Evolutionary conservation across 2,888 invertebrate species (phyloP), one percentile per base, ranked within the genome.

Genomic region (Dicranocentrus wangi): DNA sequence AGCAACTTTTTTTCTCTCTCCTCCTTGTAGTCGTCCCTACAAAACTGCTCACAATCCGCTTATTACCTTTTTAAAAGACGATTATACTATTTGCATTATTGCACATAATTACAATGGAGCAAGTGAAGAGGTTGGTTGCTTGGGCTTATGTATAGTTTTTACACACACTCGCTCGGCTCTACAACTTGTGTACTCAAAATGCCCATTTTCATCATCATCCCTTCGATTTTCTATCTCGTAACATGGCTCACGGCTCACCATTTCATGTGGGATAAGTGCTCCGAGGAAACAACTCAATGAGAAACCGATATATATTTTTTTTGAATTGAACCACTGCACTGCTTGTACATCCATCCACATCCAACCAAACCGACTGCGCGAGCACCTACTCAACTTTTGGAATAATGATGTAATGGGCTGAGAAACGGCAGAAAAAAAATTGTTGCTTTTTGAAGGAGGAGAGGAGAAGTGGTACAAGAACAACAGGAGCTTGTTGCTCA

Each of bases 21-120:
- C 42, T 42, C 42, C 13, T 19, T 51, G 32, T 32, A 32, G 32
- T 51, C 51, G n/a, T 13, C 42, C 13, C 42, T 13, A 17, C 51
- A 19, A 19, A 42, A 28, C 1, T 28, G 61, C 61, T 28, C 61
- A 19, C 65, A 68, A 68, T 68, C 61, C 68, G 70, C 77, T 81
- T 78, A 83, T 83, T 83, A 83, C 66, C 83, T 83, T 83, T 83
- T 83, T 82, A 83, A 82, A 82, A 79, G 83, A 76, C 79, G 82
- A 83, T 83, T 83, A 82, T 47, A 82, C 79, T 83, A 82, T 83
- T 83, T 83, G 83, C 83, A 83, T 83, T 83, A 83, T 83, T 81
- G 79, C 82, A 82, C 79, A 76, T 83, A 83, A 83, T 83, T 82
- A 82, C 81, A 79, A 79, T 81, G 72, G 78, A 78, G 61, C 23